Evolutionary conservation across 2,888 invertebrate species (phyloP).

Genomic region (Trimorus sp.): DNA sequence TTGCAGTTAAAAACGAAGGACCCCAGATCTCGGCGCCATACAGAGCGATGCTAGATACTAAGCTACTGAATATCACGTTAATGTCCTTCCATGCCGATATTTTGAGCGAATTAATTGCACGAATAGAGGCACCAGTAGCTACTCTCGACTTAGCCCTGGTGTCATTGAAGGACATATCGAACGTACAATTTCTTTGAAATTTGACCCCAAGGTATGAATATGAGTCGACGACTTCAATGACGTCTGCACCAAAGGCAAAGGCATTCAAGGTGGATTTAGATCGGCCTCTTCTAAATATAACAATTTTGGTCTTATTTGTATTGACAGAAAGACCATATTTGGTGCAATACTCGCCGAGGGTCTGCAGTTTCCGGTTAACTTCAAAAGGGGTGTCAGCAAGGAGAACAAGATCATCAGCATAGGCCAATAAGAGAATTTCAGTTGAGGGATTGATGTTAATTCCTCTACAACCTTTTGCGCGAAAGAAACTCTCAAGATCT

Average conservation of each 20-base stretch:
- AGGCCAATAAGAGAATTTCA: too few relatives aligned
- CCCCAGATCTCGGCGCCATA: conserved; percentile 3
- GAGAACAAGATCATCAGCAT: too few relatives aligned
- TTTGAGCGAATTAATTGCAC: not conserved
- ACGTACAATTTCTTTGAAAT: not conserved
- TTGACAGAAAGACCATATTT: too few relatives aligned
- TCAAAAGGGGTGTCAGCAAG: too few relatives aligned
- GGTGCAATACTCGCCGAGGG: too few relatives aligned
- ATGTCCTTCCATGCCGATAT: conserved; percentile 2
- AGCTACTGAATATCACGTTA: not conserved
- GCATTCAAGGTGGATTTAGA: not conserved
- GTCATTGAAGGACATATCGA: not conserved
- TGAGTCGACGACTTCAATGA: not conserved
- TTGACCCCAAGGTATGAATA: not conserved
- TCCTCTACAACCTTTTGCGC: too few relatives aligned
- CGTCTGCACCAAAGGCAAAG: not conserved
- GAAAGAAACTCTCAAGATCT: too few relatives aligned
- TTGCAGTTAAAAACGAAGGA: not conserved
- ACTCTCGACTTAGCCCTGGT: not conserved
- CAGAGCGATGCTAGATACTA: not conserved
- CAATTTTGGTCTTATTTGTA: too few relatives aligned
- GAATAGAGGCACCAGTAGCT: too few relatives aligned
- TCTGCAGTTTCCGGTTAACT: too few relatives aligned
- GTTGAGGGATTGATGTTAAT: too few relatives aligned
- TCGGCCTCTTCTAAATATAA: conserved; percentile 3